Evolutionary conservation across 2,797 vertebrate genomes (phyloP), one percentile per base, ranked within the genome.

Genomic region (Hippocampus kuda): DNA sequence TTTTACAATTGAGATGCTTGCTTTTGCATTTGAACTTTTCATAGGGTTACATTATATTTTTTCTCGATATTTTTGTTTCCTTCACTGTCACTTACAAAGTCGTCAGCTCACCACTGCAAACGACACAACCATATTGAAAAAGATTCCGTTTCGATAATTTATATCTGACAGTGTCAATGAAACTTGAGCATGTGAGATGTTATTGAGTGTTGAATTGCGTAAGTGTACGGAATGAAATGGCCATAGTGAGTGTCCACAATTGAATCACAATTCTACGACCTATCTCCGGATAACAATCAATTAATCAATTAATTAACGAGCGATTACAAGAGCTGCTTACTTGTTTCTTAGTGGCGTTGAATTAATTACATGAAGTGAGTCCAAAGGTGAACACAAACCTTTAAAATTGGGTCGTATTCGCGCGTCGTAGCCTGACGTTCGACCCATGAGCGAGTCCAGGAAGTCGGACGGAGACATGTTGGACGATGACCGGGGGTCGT

Each of bases 351-450:
- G 12, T 2, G 6, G 41, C 1, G 62, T 16, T 41, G 4, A 34
- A 44, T 13, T 27, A 65, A 65, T 16, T 48, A 26, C 9, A 18
- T 27, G 5, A 49, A 46, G 15, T 49, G 4, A 44, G 5, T 30
- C 27, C 27, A 38, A 44, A 26, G 15, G 26, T 26, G 10, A 27
- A 30, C 72, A 80, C 92, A 86, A 93, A 97, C 97, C 97, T 97
- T 99, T 99, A 86, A 99, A 99, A 93, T 97, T 98, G 41, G 97
- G 97, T 86, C 97, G 92, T 85, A 99, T 99, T 89, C 97, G 92
- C 78, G 97, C 96, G 82, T 99, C 96, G 76, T 99, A 99, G 66
- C 95, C 96, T 1, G 95, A 98, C 71, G 96, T 99, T 82, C 92
- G 94, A 83, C 97, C 97, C 97, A 98, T 99, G 82, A 98, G 91